Percentiles rank a stretch among this genome's conserved stretches.
Conservation (phyloP, 2,888 invertebrate species). For the Andrena dorsata region DNA sequence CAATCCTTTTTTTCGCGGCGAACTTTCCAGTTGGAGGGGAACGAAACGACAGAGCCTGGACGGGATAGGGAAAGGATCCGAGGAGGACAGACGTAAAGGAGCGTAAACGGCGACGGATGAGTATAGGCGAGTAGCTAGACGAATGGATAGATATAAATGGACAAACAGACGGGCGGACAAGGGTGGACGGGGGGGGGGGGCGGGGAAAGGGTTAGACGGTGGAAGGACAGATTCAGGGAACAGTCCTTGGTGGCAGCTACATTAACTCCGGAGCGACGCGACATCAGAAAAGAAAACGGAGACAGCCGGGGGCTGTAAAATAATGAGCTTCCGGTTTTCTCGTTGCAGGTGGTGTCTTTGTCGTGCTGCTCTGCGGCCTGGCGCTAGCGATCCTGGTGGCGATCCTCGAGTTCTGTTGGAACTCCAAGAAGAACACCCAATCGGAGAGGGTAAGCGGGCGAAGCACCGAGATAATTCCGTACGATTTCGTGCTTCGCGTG, state of each 20-base stretch:
- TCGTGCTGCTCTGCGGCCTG: slow-evolving; percentile 96
- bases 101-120: slow-evolving; percentile 22
- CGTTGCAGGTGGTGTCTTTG: slow-evolving; percentile 95
- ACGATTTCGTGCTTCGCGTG: slow-evolving; percentile 60
- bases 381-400: slow-evolving; percentile 96
- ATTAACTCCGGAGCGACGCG: slow-evolving; percentile 47
- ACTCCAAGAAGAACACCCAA: slow-evolving; percentile 94
- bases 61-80: background rate
- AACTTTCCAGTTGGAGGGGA: slow-evolving; percentile 21
- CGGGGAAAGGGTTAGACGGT: slow-evolving; percentile 20
- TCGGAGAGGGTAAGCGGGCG: slow-evolving; percentile 88
- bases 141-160: slow-evolving; percentile 45
- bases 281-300: slow-evolving; percentile 62
- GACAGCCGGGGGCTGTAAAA: slow-evolving; percentile 70
- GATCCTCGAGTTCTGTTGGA: slow-evolving; percentile 97
- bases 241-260: slow-evolving; percentile 41
- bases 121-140: slow-evolving; percentile 28
- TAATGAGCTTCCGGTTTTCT: slow-evolving; percentile 75
- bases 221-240: slow-evolving; percentile 30
- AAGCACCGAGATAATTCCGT: slow-evolving; percentile 24
- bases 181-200: background rate
- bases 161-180: slow-evolving; percentile 23
- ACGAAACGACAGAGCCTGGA: background rate
- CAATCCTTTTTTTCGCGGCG: slow-evolving; percentile 25
- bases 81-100: background rate